A percentile compares a stretch with the other conserved stretches of the same genome.
Conservation (phyloP, 2,113 vertebrate species). For the Penelope pileata region DNA sequence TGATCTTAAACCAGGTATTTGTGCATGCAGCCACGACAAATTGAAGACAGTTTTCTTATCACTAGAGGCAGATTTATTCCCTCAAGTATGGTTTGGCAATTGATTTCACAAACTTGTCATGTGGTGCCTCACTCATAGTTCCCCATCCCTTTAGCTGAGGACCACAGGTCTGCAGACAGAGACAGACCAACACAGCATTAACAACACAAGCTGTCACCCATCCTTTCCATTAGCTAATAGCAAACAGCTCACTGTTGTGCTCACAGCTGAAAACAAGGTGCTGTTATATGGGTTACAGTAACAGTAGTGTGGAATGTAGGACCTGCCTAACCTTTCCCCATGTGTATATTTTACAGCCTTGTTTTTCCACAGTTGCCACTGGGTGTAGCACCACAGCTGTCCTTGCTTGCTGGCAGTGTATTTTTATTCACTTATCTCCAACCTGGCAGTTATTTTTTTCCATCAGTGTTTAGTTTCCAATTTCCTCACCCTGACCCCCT, state of each 20-base stretch:
- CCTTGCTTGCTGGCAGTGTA: constrained; percentile 34
- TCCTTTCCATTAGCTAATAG: neutral
- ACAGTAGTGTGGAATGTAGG: neutral
- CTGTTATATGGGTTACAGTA: neutral
- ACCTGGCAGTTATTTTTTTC: constrained; percentile 51
- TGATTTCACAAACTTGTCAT: neutral
- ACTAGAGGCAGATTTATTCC: too few species aligned
- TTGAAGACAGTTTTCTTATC: neutral
- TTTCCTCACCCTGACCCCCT: neutral
- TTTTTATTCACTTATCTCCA: constrained; percentile 71
- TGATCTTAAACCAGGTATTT: neutral
- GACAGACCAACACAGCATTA: accelerated
- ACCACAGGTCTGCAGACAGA: neutral
- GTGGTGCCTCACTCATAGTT: neutral
- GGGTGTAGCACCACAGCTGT: constrained; percentile 58
- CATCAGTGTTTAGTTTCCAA: constrained; percentile 29
- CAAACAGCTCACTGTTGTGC: neutral
- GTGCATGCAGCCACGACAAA: too few species aligned
- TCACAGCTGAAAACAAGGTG: neutral
- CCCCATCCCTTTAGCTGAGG: neutral
- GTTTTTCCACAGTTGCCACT: constrained; percentile 30
- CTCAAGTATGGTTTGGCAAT: neutral
- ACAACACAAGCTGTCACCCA: neutral
- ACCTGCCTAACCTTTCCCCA: neutral
- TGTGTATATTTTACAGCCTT: constrained; percentile 43